A percentile compares a stretch with the other conserved stretches of the same genome.
These are phyloP conservation scores for Apteryx mantelli DNA, from an alignment of 2,113 vertebrate genomes.

Conservation along the genomic window DNA sequence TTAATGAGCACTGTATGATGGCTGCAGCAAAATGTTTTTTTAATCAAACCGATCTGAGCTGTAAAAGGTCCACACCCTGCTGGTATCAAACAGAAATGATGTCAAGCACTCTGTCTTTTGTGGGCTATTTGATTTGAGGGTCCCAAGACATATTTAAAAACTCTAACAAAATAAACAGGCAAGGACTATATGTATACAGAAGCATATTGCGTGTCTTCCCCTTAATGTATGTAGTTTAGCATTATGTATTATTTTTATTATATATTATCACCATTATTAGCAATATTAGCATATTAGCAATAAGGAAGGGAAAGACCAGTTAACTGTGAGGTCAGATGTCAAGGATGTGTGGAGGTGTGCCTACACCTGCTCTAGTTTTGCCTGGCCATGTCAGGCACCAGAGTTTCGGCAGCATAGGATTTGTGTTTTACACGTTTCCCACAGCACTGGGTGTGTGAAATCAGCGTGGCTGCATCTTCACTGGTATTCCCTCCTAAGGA, in stretches of 20 bases:
- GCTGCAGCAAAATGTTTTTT: constrained; percentile 38
- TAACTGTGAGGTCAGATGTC: not conserved
- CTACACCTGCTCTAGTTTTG: not conserved
- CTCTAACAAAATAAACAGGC: not conserved
- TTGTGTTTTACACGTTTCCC: not conserved
- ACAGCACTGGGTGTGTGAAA: not conserved
- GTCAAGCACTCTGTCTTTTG: constrained; percentile 1
- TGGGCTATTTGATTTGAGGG: constrained; percentile 8
- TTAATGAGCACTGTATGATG: constrained; percentile 42
- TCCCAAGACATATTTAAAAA: constrained; percentile 18
- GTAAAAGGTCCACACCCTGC: constrained; percentile 26
- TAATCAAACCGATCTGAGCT: constrained; percentile 47
- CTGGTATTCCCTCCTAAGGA: not conserved
- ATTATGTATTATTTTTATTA: not conserved
- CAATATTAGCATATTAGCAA: not conserved
- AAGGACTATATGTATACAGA: not conserved
- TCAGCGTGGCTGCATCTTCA: not conserved
- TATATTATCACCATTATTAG: not conserved
- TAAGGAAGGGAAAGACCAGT: not conserved
- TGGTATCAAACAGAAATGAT: constrained; percentile 12
- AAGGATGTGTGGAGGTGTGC: not conserved
- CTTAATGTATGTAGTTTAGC: not conserved
- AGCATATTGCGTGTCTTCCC: not conserved
- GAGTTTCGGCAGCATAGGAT: not conserved
- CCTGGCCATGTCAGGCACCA: not conserved